phyloP scores from a whole-genome alignment of 1,140 invertebrate species.

The Solen grandis region DNA sequence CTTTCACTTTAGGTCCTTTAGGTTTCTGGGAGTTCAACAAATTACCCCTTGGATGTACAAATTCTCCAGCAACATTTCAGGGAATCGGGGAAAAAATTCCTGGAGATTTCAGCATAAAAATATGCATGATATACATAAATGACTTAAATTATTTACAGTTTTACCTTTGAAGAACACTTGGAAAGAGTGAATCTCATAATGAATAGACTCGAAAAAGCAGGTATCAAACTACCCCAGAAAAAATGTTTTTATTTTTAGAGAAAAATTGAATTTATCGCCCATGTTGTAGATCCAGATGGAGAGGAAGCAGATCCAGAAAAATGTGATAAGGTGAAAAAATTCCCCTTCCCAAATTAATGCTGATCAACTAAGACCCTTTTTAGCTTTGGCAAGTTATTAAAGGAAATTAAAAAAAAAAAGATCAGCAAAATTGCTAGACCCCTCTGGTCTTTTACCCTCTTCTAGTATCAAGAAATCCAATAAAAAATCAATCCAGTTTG shows the following conservation, averaged over 20 bases:
- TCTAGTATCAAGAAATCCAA: background rate
- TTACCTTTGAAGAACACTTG: constrained; percentile 23
- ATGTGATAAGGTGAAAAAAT: constrained; percentile 71
- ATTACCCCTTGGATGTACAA: constrained; percentile 20
- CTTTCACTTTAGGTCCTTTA: constrained; percentile 50
- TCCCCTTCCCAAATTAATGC: constrained; percentile 63
- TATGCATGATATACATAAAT: constrained; percentile 17
- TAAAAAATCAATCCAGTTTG: background rate
- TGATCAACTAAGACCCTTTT: constrained; percentile 79
- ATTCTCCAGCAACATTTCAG: constrained; percentile 38
- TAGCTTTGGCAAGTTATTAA: constrained; percentile 81
- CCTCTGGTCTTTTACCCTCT: constrained; percentile 63
- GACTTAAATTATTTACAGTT: constrained; percentile 15
- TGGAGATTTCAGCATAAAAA: constrained; percentile 22
- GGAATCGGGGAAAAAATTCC: constrained; percentile 51
- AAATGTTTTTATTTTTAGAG: constrained; percentile 79
- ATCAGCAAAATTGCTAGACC: constrained; percentile 72
- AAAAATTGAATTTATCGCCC: constrained; percentile 58
- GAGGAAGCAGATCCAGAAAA: constrained; percentile 79
- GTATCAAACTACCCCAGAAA: constrained; percentile 40
- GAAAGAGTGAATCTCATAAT: background rate
- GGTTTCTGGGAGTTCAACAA: constrained; percentile 51
- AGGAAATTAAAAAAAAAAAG: constrained; percentile 75
- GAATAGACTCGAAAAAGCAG: constrained; percentile 30
- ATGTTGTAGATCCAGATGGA: no score